A percentile compares a stretch with the other conserved stretches of the same genome.
Conservation (phyloP, 2,888 invertebrate genomes). For the Camponotus fellah region DNA sequence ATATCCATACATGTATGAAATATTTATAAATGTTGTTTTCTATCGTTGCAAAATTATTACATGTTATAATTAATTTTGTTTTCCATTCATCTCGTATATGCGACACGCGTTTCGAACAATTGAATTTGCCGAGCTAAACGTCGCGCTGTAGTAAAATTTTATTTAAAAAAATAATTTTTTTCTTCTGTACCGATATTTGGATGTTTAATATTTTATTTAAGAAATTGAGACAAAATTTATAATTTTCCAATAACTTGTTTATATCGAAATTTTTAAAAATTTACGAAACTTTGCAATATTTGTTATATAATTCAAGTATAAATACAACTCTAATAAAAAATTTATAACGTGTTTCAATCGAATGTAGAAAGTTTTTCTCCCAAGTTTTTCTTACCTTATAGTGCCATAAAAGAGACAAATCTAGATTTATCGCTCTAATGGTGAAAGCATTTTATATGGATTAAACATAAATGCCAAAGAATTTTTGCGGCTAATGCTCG, state of each 20-base stretch:
- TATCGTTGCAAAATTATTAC: neutral
- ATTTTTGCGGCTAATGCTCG: neutral
- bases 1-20: neutral
- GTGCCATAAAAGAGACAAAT: neutral
- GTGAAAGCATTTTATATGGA: neutral
- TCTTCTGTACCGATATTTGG: neutral
- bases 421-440: neutral
- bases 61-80: neutral
- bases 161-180: neutral
- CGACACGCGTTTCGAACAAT: neutral
- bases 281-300: neutral
- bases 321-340: too few species aligned
- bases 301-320: too few species aligned
- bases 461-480: neutral
- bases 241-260: neutral
- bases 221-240: neutral
- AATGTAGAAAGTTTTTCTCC: too few species aligned
- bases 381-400: too few species aligned
- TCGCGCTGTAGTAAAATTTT: neutral
- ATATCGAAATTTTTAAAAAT: neutral
- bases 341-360: too few species aligned
- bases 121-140: neutral
- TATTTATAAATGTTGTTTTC: neutral
- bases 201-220: neutral
- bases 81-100: neutral